Base-by-base conservation (phyloP, 1,140 invertebrate genomes). In the Oryzaephilus surinamensis region DNA sequence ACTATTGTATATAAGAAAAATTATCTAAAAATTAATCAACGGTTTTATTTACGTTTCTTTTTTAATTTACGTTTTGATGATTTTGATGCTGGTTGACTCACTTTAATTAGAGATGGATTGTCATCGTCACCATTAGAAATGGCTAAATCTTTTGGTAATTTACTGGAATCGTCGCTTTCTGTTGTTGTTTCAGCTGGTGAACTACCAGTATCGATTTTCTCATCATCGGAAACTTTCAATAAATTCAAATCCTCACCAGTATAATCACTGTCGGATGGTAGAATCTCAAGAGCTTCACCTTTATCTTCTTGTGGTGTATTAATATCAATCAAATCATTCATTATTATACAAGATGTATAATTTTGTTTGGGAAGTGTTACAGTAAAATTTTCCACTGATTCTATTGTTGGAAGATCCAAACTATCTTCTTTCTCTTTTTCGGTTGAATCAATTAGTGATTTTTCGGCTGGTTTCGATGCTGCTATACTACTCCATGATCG, bases 141-240 rank as follows among this genome's bases (percentile, higher is more conserved):
- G n/a, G n/a, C n/a, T n/a, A n/a, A n/a, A n/a, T n/a, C n/a, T 12
- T 36, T 27, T 3, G 47, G 32, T 6, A 50, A 19, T 43, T 60
- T 62, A 21, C 53, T 52, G 8, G 58, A 60, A 44, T 62, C 60
- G 36, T 60, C 58, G 39, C 60, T 62, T 51, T 62, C 60, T 0
- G 59, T 60, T n/a, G n/a, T n/a, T 18, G 55, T 55, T 35, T 62
- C 59, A 3, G 46, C 38, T 18, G 56, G 52, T 6, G 56, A 58
- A 43, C 52, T 52, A 20, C 51, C 50, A 16, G 48, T 48, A 2
- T 35, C n/a, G n/a, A n/a, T 20, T 39, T 58, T 56, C 28, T 55
- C 50, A 32, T 60, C 59, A 30, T 61, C 59, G 1, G 54, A 58
- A 6, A 55, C n/a, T 40, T 56, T 55, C 21, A 54, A 41, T 16